A percentile compares a stretch with the other conserved stretches of the same genome.
These are phyloP conservation scores for Bufo gargarizans DNA, from an alignment of 2,113 vertebrate genomes.

Conservation along the genomic window DNA sequence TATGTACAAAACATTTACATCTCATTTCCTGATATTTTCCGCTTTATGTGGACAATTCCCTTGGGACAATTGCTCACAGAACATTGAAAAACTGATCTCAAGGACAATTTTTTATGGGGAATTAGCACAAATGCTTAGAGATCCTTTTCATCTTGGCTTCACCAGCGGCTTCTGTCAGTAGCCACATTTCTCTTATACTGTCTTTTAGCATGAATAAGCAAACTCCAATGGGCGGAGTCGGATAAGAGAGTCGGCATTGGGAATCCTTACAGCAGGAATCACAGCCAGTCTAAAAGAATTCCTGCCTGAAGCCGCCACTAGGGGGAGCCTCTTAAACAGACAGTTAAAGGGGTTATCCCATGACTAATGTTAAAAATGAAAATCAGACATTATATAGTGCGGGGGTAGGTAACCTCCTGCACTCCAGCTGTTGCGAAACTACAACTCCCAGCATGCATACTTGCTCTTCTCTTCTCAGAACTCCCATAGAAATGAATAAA, in stretches of 20 bases:
- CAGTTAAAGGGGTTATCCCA: too few relatives aligned
- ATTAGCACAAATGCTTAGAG: not conserved
- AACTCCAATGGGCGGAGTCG: not conserved
- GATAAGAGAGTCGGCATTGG: not conserved
- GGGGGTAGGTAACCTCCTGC: too few relatives aligned
- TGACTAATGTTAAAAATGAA: too few relatives aligned
- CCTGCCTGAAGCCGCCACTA: not conserved
- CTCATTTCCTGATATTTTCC: constrained; percentile 2
- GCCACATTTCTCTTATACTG: not conserved
- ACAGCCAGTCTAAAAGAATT: not conserved
- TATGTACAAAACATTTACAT: constrained; percentile 24
- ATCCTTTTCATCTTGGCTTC: not conserved
- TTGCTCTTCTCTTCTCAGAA: too few relatives aligned
- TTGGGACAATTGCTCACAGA: not conserved
- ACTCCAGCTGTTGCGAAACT: too few relatives aligned
- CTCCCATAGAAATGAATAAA: too few relatives aligned
- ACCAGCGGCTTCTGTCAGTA: not conserved
- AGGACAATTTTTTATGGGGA: constrained; percentile 17
- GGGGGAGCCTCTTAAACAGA: not conserved
- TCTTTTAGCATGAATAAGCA: not conserved
- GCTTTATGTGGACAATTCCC: not conserved
- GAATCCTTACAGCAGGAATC: not conserved
- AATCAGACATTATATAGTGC: too few relatives aligned
- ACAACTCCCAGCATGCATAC: too few relatives aligned
- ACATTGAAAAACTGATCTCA: not conserved